Evolutionary conservation across 1,140 invertebrate species (phyloP).

Genomic region (Drosophila micromelanica): DNA sequence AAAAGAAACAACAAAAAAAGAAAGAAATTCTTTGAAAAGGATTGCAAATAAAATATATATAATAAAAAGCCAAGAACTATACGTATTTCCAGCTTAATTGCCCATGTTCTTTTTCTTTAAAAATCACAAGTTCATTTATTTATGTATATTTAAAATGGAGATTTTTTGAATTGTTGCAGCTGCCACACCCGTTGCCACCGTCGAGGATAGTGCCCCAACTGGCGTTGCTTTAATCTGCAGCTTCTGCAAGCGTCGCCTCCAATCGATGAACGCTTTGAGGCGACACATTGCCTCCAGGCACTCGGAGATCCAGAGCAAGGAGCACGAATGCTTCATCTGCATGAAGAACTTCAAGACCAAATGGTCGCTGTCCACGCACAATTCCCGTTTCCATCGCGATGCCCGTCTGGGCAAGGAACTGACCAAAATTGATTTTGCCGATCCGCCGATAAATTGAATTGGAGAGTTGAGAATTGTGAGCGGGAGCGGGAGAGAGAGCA

Average conservation of each 20-base stretch:
- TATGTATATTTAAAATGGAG: neutral
- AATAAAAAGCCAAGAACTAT: conserved; percentile 44
- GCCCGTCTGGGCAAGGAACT: conserved; percentile 60
- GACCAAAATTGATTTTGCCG: conserved; percentile 58
- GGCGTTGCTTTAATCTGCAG: conserved; percentile 52
- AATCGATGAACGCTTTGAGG: conserved; percentile 72
- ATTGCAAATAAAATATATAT: conserved; percentile 24
- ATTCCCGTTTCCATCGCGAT: conserved; percentile 81
- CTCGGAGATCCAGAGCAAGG: conserved; percentile 71
- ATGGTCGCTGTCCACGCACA: conserved; percentile 83
- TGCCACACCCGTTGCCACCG: conserved; percentile 7
- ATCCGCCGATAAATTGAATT: too few species aligned
- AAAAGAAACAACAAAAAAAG: neutral
- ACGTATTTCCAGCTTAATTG: conserved; percentile 37
- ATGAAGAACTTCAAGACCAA: conserved; percentile 83
- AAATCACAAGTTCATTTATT: conserved; percentile 13
- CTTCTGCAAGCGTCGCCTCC: conserved; percentile 71
- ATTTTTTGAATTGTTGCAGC: too few species aligned
- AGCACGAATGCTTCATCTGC: conserved; percentile 74
- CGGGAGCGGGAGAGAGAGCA: conserved; percentile 9
- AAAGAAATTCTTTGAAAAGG: conserved; percentile 3
- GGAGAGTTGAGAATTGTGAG: too few species aligned
- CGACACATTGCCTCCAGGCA: conserved; percentile 78
- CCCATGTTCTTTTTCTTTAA: too few species aligned
- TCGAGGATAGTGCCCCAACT: conserved; percentile 37